Conservation (phyloP, 1,140 invertebrate species). For the Venturia canescens region DNA sequence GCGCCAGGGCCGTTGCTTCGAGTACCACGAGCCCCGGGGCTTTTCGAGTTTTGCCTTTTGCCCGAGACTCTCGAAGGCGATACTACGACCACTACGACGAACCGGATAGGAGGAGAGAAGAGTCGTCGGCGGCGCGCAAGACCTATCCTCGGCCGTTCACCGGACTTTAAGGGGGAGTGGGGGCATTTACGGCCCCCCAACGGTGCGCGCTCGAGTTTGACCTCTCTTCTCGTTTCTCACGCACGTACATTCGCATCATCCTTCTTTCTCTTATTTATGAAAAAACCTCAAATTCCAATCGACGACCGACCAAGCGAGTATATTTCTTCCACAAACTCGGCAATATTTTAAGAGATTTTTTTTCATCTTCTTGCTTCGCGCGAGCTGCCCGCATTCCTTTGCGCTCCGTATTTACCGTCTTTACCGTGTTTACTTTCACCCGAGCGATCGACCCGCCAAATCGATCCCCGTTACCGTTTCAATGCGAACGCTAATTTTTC, state of each 20-base stretch:
- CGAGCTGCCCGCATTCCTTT: background rate
- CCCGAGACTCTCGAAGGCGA: background rate
- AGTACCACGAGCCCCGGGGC: constrained; percentile 59
- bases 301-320: no score
- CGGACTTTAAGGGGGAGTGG: constrained; percentile 1
- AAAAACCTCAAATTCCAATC: background rate
- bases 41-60: background rate
- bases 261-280: background rate
- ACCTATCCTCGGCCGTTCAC: constrained; percentile 35
- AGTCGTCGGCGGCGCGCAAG: background rate
- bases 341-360: no score
- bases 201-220: background rate
- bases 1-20: constrained; percentile 70
- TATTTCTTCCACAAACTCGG: no score
- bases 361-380: background rate
- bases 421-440: constrained; percentile 17
- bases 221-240: background rate
- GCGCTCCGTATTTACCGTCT: background rate
- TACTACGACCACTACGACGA: background rate
- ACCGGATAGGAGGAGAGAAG: constrained; percentile 9
- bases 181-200: constrained; percentile 8
- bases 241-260: background rate
- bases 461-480: background rate
- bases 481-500: background rate
- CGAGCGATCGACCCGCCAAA: background rate